A percentile compares a stretch with the other conserved stretches of the same genome.
Evolutionary conservation across 1,140 invertebrate genomes (phyloP).

Genomic region (Hyposmocoma kahamanoa): DNA sequence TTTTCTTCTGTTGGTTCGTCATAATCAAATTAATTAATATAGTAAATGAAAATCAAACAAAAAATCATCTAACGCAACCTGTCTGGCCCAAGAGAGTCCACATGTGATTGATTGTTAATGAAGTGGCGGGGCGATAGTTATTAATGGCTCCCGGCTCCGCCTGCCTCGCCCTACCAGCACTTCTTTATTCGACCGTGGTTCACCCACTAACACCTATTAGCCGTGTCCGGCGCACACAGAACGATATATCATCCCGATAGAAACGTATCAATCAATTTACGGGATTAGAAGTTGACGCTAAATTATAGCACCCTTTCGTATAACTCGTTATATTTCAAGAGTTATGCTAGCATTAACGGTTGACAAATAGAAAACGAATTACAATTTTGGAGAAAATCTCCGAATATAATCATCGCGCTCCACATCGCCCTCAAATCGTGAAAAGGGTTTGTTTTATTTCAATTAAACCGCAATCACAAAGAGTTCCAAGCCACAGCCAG

Average conservation of each 20-base stretch:
- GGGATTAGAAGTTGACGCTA: constrained; percentile 54
- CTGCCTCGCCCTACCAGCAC: constrained; percentile 26
- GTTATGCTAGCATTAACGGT: too few relatives aligned
- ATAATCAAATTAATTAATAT: too few relatives aligned
- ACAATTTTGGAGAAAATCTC: too few relatives aligned
- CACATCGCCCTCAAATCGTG: constrained; percentile 22
- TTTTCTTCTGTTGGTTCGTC: too few relatives aligned
- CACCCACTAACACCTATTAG: constrained; percentile 64
- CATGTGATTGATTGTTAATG: constrained; percentile 69
- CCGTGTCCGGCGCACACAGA: constrained; percentile 40
- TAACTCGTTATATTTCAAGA: too few relatives aligned
- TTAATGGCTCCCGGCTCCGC: constrained; percentile 61
- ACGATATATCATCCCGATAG: constrained; percentile 51
- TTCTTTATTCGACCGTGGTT: constrained; percentile 40
- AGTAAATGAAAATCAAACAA: background rate
- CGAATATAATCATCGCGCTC: constrained; percentile 5
- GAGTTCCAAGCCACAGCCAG: constrained; percentile 59
- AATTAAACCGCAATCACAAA: constrained; percentile 69
- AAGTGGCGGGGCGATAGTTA: constrained; percentile 65
- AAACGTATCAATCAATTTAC: constrained; percentile 65
- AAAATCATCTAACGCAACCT: constrained; percentile 12
- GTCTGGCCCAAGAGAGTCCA: constrained; percentile 27
- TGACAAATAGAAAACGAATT: too few relatives aligned
- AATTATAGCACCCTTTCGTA: too few relatives aligned
- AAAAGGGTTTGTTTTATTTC: constrained; percentile 67